Evolutionary conservation across 2,888 invertebrate species (phyloP).

Genomic region (Sarcophaga rosellei): DNA sequence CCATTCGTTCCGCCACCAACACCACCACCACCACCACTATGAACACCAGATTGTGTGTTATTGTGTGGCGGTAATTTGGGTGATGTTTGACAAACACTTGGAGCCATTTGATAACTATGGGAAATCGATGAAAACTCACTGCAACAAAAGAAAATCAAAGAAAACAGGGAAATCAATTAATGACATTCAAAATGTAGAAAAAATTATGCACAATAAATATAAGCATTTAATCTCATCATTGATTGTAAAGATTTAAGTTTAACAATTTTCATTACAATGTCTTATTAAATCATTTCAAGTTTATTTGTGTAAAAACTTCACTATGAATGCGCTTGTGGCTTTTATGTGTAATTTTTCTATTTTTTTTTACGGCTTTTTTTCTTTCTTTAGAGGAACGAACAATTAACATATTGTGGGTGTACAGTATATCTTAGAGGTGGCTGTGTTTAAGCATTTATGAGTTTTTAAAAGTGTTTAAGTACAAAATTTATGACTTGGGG

Average conservation of each 20-base stretch:
- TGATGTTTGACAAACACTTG: constrained; percentile 81
- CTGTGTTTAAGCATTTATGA: not conserved
- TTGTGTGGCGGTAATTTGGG: constrained; percentile 75
- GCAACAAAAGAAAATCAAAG: constrained; percentile 72
- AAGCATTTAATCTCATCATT: not conserved
- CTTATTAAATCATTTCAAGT: not conserved
- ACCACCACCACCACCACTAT: constrained; percentile 68
- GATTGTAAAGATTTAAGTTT: not conserved
- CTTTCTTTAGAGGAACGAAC: not conserved
- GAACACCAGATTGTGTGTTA: constrained; percentile 69
- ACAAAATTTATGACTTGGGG: constrained; percentile 8
- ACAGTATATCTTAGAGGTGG: not conserved
- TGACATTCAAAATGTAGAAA: not conserved
- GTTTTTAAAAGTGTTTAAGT: constrained; percentile 13
- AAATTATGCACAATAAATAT: not conserved
- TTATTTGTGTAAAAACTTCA: not conserved
- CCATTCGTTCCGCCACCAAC: constrained; percentile 37
- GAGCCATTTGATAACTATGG: constrained; percentile 82
- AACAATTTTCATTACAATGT: not conserved
- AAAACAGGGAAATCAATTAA: constrained; percentile 40
- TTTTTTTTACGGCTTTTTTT: not conserved
- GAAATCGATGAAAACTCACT: constrained; percentile 81
- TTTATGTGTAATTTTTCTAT: not conserved
- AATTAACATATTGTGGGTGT: constrained; percentile 28
- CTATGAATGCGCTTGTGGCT: not conserved